phyloP scores from a whole-genome alignment of 2,113 vertebrate genomes.

The Uropsilus gracilis region DNA sequence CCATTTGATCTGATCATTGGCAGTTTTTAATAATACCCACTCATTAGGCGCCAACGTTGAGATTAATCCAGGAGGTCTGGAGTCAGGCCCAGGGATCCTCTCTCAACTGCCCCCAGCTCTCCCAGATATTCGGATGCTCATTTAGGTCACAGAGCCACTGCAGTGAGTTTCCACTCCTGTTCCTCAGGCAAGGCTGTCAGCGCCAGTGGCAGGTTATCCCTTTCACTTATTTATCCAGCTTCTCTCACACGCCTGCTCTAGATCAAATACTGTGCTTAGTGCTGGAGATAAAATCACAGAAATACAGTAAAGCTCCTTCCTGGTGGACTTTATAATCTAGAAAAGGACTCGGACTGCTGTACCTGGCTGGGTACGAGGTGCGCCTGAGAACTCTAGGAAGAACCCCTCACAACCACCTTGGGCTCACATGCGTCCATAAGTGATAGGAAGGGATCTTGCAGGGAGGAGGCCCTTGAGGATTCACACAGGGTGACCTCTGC shows the following conservation, averaged over 20 bases:
- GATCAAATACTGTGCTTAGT: neutral
- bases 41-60: neutral
- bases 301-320: neutral
- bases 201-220: neutral
- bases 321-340: neutral
- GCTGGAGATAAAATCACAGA: neutral
- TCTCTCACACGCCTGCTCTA: neutral
- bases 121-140: neutral
- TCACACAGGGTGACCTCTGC: neutral
- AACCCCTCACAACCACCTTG: neutral
- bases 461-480: neutral
- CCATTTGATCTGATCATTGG: neutral
- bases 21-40: neutral
- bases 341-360: neutral
- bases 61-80: neutral
- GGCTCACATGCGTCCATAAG: neutral
- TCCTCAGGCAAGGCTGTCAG: fast-evolving
- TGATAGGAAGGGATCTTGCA: neutral
- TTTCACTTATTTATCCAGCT: neutral
- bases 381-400: neutral
- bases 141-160: neutral
- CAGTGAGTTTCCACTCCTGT: neutral
- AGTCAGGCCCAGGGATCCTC: neutral
- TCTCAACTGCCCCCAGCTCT: neutral
- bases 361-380: fast-evolving